Percentiles rank a stretch among this genome's conserved stretches.
These are phyloP conservation scores for Apis florea DNA, from an alignment of 1,140 invertebrate genomes.

Conservation along the genomic window DNA sequence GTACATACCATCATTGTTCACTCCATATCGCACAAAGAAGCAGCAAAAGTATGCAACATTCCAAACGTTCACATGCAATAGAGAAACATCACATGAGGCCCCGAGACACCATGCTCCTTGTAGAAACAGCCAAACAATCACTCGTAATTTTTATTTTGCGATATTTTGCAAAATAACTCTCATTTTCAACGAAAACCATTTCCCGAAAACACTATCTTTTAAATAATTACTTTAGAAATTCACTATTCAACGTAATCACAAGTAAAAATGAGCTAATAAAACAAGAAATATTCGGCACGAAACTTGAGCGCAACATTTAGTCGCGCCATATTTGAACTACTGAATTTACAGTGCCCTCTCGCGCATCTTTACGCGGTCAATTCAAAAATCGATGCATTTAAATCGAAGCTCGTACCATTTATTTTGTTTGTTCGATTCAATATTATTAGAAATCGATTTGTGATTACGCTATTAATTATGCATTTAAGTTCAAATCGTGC, in stretches of 20 bases:
- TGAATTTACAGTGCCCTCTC: not conserved
- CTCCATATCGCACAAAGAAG: conserved; percentile 59
- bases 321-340: not conserved
- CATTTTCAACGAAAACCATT: not conserved
- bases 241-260: not conserved
- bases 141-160: not conserved
- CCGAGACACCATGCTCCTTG: conserved; percentile 55
- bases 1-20: conserved; percentile 47
- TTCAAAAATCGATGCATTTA: conserved; percentile 53
- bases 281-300: not conserved
- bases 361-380: not conserved
- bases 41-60: conserved; percentile 70
- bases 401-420: conserved; percentile 18
- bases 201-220: too few species aligned
- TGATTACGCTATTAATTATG: conserved; percentile 34
- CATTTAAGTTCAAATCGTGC: conserved; percentile 39
- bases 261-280: not conserved
- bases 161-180: not conserved
- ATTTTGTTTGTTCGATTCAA: not conserved
- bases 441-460: conserved; percentile 7
- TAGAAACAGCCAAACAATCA: conserved; percentile 1
- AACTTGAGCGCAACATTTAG: not conserved
- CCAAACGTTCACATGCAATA: conserved; percentile 69
- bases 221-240: not conserved
- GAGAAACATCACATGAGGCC: conserved; percentile 46